Percentiles rank a stretch among this genome's conserved stretches.
phyloP scores from a whole-genome alignment of 2,797 vertebrate species.

The Sebastes jordani region DNA sequence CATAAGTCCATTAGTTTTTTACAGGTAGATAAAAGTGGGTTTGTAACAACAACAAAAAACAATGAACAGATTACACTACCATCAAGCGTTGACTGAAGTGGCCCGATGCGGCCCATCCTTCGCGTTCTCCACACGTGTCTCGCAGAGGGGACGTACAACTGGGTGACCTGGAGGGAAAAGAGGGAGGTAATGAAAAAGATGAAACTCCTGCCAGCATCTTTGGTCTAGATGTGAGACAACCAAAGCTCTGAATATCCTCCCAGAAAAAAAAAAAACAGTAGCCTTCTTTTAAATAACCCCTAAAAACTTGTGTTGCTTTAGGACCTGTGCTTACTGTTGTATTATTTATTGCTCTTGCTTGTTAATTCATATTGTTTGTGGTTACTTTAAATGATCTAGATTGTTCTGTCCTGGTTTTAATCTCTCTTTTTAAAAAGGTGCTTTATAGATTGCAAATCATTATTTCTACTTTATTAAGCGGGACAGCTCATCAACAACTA shows the following conservation, averaged over 20 bases:
- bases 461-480: not conserved
- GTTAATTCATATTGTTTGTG: not conserved
- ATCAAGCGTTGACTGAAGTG: slow-evolving; percentile 94
- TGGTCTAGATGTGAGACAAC: not conserved
- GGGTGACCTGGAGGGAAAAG: slow-evolving; percentile 87
- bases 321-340: not conserved
- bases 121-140: slow-evolving; percentile 94
- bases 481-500: not conserved
- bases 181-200: not conserved
- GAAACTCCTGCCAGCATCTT: not conserved
- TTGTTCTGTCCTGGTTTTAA: not conserved
- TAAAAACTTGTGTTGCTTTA: not conserved
- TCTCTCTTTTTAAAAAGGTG: not conserved
- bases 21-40: not conserved
- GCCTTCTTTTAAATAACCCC: not conserved
- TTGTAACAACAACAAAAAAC: not conserved
- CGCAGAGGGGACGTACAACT: slow-evolving; percentile 95
- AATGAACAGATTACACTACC: slow-evolving; percentile 74
- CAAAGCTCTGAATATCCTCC: not conserved
- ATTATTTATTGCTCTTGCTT: not conserved
- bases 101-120: slow-evolving; percentile 96
- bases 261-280: not conserved
- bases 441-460: not conserved
- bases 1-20: not conserved
- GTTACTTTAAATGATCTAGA: not conserved